phyloP scores from a whole-genome alignment of 2,113 vertebrate genomes.

The Butorides virescens region DNA sequence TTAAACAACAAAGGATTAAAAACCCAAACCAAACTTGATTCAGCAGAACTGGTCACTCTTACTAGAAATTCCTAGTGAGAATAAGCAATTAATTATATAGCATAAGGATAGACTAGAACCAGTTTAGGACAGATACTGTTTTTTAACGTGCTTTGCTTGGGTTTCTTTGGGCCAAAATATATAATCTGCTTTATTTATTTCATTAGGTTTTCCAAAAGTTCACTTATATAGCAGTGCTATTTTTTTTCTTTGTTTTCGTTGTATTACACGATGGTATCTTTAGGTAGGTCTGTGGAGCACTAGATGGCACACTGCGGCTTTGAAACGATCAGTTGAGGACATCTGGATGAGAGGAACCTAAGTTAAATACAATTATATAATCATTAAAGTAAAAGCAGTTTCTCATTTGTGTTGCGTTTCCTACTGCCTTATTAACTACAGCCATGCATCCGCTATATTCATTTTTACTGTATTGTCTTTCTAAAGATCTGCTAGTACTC shows the following conservation, averaged over 20 bases:
- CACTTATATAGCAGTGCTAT: neutral
- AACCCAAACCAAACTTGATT: neutral
- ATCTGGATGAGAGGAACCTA: neutral
- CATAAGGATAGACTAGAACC: neutral
- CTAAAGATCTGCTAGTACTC: neutral
- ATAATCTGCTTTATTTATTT: neutral
- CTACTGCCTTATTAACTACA: neutral
- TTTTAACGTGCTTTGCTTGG: neutral
- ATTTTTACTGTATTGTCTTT: constrained; percentile 9
- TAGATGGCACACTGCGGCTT: constrained; percentile 72
- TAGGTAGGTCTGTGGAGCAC: constrained; percentile 16
- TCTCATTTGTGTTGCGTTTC: neutral
- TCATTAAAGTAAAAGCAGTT: neutral
- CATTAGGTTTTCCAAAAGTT: neutral
- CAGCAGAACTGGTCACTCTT: neutral
- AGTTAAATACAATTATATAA: neutral
- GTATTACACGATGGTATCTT: neutral
- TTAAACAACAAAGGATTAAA: neutral
- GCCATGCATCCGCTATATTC: neutral
- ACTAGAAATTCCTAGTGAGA: neutral
- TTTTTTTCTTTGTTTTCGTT: neutral
- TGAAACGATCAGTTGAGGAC: neutral
- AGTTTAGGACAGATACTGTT: neutral
- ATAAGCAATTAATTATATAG: neutral
- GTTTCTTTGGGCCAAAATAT: neutral